Base-by-base conservation (phyloP, 2,888 invertebrate genomes). In the Phlogophora meticulosa region DNA sequence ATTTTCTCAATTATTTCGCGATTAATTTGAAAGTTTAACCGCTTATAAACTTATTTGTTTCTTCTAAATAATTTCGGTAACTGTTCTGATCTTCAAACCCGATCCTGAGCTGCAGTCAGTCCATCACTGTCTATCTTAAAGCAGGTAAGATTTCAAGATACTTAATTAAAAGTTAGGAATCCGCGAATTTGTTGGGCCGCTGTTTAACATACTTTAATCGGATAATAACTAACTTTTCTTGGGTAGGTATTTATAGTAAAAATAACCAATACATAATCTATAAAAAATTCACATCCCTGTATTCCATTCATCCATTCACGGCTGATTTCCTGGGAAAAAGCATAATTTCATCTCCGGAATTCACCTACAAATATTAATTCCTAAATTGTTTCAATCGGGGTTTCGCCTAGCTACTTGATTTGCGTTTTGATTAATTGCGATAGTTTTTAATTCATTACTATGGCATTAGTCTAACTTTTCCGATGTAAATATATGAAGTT, bases 91-190 rank as follows among this genome's bases (percentile, higher is more conserved):
- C 76, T 85, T 79, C 81, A 81, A 76, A 80, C 80, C 80, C 81
- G 77, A 83, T 82, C 82, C 80, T 69, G 77, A 67, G 69, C 67
- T 76, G 72, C 80, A 79, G 73, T 69, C 81, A 78, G 78, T 62
- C 66, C 78, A 74, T 76, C 73, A 72, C 67, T 79, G 66, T 73
- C 45, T 55, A 17, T 69, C 64, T 69, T 79, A 77, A 73, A 77
- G 62, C 76, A 88, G 89, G 89, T 89, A 87, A 88, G 87, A 76
- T 75, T 74, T 75, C 7, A 40, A 81, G 52, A 78, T 83, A 80
- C 49, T 79, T 87, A 70, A 82, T 84, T 83, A 87, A 81, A 83
- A 81, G 66, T 71, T 80, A 43, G 49, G 17, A 52, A 51, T 51
- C 34, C 42, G 15, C 34, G n/a, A 58, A 65, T 63, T 78, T 58